phyloP scores from a whole-genome alignment of 1,140 invertebrate genomes.

The Lysiphlebus fabarum region DNA sequence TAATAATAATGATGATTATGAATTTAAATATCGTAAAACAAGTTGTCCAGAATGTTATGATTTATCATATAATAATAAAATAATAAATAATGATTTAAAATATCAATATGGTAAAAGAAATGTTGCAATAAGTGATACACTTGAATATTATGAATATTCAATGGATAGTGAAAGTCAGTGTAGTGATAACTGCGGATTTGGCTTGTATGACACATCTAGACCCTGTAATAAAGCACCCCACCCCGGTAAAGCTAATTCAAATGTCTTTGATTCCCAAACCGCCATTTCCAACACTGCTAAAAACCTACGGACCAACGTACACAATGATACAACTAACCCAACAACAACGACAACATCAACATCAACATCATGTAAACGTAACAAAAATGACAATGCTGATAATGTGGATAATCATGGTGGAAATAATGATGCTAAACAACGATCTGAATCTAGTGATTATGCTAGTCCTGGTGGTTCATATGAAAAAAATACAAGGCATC shows the following conservation, averaged over 20 bases:
- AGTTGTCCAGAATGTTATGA: constrained; percentile 38
- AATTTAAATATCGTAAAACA: constrained; percentile 44
- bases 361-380: constrained; percentile 21
- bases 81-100: not conserved
- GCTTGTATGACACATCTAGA: constrained; percentile 54
- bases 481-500: constrained; percentile 47
- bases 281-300: constrained; percentile 56
- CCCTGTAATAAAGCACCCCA: constrained; percentile 54
- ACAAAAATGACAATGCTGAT: constrained; percentile 7
- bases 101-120: constrained; percentile 48
- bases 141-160: constrained; percentile 55
- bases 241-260: constrained; percentile 57
- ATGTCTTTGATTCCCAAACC: constrained; percentile 57
- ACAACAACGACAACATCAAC: constrained; percentile 19
- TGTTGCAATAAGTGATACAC: constrained; percentile 53
- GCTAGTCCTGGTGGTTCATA: constrained; percentile 48
- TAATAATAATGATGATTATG: constrained; percentile 10
- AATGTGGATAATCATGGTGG: not conserved
- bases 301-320: constrained; percentile 45
- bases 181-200: constrained; percentile 57
- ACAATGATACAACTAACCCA: constrained; percentile 29
- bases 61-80: constrained; percentile 1
- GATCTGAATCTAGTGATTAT: constrained; percentile 52
- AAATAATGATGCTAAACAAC: constrained; percentile 37
- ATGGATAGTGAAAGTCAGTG: constrained; percentile 56